Evolutionary conservation across 2,888 invertebrate genomes (phyloP), one percentile per base, ranked within the genome.

Genomic region (Adineta ricciae): DNA sequence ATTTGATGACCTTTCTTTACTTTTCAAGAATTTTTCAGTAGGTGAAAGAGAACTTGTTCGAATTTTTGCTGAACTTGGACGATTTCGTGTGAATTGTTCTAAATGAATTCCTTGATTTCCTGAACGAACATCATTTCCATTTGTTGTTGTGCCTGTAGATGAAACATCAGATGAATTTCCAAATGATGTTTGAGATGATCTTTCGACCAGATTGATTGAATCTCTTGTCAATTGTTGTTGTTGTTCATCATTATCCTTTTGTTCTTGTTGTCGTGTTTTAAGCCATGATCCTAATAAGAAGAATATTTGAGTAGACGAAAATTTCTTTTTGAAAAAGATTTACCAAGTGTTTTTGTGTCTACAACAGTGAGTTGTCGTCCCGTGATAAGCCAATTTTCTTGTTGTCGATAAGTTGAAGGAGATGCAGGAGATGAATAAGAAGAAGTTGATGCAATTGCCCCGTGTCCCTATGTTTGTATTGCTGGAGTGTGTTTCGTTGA

Each of bases 381-480:
- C 38, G 24, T 78, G 14, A 78, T 3, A 41, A 78, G 41, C 78
- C 78, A 78, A 78, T 78, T 78, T 2, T 78, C 14, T 36, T 41
- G 24, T 41, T 27, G 32, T 64, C 27, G 32, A 36, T 32, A 50
- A 50, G 24, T 27, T 24, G 11, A 24, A 27, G 27, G 56, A 27
- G 56, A 64, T 64, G 56, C 2, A 27, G 27, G 27, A 46, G 46
- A 46, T 24, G 56, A 64, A n/a, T 11, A 27, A 41, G 41, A 78
- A 78, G 78, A 78, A 41, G 41, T n/a, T 78, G 78, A 78, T 78
- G 78, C 41, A 78, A 78, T 41, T 78, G 78, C n/a, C 78, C 78
- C 78, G 78, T 78, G 41, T 78, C 78, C 78, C 78, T 78, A 78
- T 78, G 78, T 78, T 38, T 41, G 41, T 41, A 38, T 19, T 78